These are phyloP conservation scores for Omphaloscelis lunosa DNA, from an alignment of 2,888 invertebrate genomes.

Conservation along the genomic window DNA sequence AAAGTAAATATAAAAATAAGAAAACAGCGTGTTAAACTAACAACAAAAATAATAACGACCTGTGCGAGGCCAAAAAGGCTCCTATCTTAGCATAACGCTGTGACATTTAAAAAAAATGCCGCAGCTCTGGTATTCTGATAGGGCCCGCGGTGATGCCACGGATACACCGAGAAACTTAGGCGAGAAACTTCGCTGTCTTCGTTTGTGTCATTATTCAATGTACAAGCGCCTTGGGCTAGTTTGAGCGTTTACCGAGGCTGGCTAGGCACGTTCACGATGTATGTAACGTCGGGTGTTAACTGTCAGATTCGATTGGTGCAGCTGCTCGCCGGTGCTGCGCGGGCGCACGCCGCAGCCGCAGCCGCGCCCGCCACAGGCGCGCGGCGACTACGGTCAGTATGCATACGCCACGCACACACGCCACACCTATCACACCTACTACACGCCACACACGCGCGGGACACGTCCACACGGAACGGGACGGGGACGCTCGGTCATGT, in stretches of 20 bases:
- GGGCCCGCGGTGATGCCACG: too few species aligned
- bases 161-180: too few species aligned
- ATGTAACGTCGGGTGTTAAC: conserved; percentile 83
- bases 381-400: conserved; percentile 97
- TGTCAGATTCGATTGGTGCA: conserved; percentile 89
- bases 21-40: too few species aligned
- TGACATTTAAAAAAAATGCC: too few species aligned
- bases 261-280: conserved; percentile 66
- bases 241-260: conserved; percentile 66
- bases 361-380: conserved; percentile 92
- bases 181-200: background rate
- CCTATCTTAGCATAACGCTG: too few species aligned
- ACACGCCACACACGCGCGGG: conserved; percentile 27
- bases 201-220: background rate
- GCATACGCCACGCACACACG: conserved; percentile 43
- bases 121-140: too few species aligned
- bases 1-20: too few species aligned
- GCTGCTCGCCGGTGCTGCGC: conserved; percentile 94
- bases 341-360: conserved; percentile 90
- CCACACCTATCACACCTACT: conserved; percentile 38
- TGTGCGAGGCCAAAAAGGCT: too few species aligned
- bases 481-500: conserved; percentile 59
- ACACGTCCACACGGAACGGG: conserved; percentile 41
- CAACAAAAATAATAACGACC: too few species aligned
- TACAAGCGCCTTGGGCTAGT: conserved; percentile 46